Percentiles rank a stretch among this genome's conserved stretches.
These are phyloP conservation scores for Oryzias woworae DNA, from an alignment of 2,113 vertebrate species.

Conservation along the genomic window DNA sequence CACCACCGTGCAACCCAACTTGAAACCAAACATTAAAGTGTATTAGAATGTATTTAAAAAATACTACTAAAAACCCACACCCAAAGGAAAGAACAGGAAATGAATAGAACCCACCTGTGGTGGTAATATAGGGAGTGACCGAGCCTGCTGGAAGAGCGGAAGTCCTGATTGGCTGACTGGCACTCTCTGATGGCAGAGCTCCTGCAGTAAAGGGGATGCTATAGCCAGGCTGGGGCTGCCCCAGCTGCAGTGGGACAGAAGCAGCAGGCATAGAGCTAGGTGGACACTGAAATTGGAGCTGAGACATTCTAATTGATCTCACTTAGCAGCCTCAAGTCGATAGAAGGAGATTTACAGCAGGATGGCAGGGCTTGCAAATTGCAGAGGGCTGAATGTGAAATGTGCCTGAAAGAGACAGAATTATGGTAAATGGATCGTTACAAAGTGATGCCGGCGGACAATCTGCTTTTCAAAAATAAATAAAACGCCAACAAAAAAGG, in stretches of 20 bases:
- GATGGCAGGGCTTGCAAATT: conserved; percentile 25
- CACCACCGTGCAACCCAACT: not conserved
- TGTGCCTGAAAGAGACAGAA: conserved; percentile 50
- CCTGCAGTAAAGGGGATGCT: conserved; percentile 89
- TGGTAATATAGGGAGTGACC: conserved; percentile 86
- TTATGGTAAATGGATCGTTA: not conserved
- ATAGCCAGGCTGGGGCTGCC: conserved; percentile 84
- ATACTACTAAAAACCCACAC: not conserved
- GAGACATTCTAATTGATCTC: conserved; percentile 87
- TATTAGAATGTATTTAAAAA: not conserved
- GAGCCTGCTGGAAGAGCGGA: conserved; percentile 93
- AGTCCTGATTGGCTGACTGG: conserved; percentile 90
- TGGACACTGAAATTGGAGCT: conserved; percentile 90
- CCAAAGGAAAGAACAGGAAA: not conserved
- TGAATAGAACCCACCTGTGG: conserved; percentile 80
- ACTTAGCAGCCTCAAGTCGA: conserved; percentile 38
- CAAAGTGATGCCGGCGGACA: too few relatives aligned
- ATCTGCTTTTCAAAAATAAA: too few relatives aligned
- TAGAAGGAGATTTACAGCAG: conserved; percentile 35
- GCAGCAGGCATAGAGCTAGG: conserved; percentile 83
- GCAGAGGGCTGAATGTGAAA: conserved; percentile 49
- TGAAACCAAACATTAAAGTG: not conserved
- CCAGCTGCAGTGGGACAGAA: conserved; percentile 70
- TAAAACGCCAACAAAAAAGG: too few relatives aligned
- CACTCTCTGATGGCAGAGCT: conserved; percentile 91